phyloP scores from a whole-genome alignment of 2,797 vertebrate species.

The Scleropages formosus region DNA sequence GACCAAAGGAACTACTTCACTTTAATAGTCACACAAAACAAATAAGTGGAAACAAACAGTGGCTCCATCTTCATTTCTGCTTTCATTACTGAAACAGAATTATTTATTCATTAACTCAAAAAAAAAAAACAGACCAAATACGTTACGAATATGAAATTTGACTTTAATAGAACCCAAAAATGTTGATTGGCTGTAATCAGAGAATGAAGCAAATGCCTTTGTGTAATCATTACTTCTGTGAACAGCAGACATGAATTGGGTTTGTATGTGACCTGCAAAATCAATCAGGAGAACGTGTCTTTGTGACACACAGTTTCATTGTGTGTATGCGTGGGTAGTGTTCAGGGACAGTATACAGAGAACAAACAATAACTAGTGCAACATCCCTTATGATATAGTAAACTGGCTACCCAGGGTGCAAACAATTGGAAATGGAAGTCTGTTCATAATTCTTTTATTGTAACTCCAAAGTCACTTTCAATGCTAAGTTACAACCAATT shows the following conservation, averaged over 20 bases:
- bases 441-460: no score
- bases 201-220: constrained; percentile 6
- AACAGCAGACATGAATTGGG: constrained; percentile 20
- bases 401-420: no score
- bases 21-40: neutral
- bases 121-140: constrained; percentile 20
- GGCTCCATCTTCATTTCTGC: constrained; percentile 11
- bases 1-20: neutral
- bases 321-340: neutral
- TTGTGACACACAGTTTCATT: neutral
- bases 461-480: no score
- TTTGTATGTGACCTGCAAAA: constrained; percentile 23
- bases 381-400: no score
- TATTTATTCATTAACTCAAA: constrained; percentile 15
- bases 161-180: constrained; percentile 22
- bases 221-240: constrained; percentile 17
- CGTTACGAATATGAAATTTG: constrained; percentile 24
- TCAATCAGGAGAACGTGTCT: constrained; percentile 4
- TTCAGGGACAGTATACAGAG: no score
- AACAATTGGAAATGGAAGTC: no score
- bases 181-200: constrained; percentile 19
- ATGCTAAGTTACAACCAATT: no score
- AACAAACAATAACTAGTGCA: no score
- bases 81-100: neutral
- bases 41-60: constrained; percentile 15